Evolutionary conservation across 2,113 vertebrate genomes (phyloP).

Genomic region (Dunckerocampus dactyliophorus): DNA sequence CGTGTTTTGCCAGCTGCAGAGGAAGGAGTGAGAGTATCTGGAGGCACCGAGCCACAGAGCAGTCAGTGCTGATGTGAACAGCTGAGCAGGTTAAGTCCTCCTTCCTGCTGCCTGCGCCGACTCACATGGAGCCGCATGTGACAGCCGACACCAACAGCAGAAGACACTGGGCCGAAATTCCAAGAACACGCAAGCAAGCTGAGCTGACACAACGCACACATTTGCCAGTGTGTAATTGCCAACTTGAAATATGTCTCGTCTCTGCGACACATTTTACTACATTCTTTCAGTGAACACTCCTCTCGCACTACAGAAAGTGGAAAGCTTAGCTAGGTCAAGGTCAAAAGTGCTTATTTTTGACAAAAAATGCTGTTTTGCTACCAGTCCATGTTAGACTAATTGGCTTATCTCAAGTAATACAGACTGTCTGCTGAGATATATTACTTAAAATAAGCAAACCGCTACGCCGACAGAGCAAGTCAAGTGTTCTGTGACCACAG

Average conservation of each 20-base stretch:
- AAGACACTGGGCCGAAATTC: slow-evolving; percentile 32
- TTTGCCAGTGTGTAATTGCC: slow-evolving; percentile 1
- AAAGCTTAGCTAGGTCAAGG: too few species aligned
- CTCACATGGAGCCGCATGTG: slow-evolving; percentile 72
- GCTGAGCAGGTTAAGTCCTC: slow-evolving; percentile 59
- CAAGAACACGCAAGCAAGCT: slow-evolving; percentile 31
- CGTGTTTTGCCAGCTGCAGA: slow-evolving; percentile 48
- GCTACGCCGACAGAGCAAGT: too few species aligned
- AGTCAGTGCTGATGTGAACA: slow-evolving; percentile 53
- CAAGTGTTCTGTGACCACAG: slow-evolving; percentile 22
- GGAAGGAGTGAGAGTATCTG: slow-evolving; percentile 25
- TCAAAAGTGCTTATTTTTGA: too few species aligned
- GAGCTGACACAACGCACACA: slow-evolving; percentile 17
- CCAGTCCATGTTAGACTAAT: too few species aligned
- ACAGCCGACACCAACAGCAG: slow-evolving; percentile 43
- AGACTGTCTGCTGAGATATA: too few species aligned
- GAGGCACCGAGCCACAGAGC: slow-evolving; percentile 42
- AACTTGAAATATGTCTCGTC: not conserved
- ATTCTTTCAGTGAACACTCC: slow-evolving; percentile 8
- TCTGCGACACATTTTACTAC: not conserved
- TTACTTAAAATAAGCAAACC: too few species aligned
- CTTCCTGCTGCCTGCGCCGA: slow-evolving; percentile 34
- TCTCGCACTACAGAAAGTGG: not conserved
- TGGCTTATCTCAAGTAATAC: too few species aligned
- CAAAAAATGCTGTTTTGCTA: too few species aligned